These are phyloP conservation scores for Lagodon rhomboides DNA, from an alignment of 2,797 vertebrate genomes.

Conservation along the genomic window DNA sequence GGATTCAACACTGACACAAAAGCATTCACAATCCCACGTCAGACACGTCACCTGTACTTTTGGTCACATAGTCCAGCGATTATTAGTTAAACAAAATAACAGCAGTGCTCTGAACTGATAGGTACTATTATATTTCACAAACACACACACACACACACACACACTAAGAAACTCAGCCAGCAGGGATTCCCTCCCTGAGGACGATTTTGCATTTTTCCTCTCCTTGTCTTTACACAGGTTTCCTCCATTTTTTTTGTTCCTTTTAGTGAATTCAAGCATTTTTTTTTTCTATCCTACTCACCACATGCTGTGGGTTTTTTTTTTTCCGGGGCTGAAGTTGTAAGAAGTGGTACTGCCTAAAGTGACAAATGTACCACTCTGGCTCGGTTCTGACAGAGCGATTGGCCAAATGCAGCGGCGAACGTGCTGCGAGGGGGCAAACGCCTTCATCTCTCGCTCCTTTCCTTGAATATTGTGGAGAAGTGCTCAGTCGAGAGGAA, in stretches of 20 bases:
- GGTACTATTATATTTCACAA: conserved; percentile 43
- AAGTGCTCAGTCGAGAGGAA: conserved; percentile 7
- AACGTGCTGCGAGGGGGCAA: conserved; percentile 17
- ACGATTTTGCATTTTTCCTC: conserved; percentile 48
- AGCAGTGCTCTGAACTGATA: conserved; percentile 20
- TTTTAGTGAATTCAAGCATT: conserved; percentile 23
- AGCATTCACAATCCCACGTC: too few relatives aligned
- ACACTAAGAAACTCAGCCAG: conserved; percentile 22
- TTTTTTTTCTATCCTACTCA: conserved; percentile 20
- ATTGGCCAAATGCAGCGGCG: conserved; percentile 20
- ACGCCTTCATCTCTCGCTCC: conserved; percentile 5
- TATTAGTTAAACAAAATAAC: neutral
- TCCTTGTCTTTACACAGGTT: conserved; percentile 11
- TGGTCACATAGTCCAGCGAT: neutral
- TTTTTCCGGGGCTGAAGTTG: conserved; percentile 5
- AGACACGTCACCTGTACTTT: too few relatives aligned
- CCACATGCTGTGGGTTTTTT: conserved; percentile 25
- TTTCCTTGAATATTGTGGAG: conserved; percentile 22
- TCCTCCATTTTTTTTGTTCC: neutral
- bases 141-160: conserved; percentile 37
- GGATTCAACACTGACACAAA: too few relatives aligned
- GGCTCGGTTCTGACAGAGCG: conserved; percentile 24
- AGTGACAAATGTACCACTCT: conserved; percentile 49
- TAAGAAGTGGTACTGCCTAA: conserved; percentile 34
- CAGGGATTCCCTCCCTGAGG: conserved; percentile 28